Evolutionary conservation across 1,140 invertebrate genomes (phyloP), one percentile per base, ranked within the genome.

Genomic region (Teleogryllus occipitalis): DNA sequence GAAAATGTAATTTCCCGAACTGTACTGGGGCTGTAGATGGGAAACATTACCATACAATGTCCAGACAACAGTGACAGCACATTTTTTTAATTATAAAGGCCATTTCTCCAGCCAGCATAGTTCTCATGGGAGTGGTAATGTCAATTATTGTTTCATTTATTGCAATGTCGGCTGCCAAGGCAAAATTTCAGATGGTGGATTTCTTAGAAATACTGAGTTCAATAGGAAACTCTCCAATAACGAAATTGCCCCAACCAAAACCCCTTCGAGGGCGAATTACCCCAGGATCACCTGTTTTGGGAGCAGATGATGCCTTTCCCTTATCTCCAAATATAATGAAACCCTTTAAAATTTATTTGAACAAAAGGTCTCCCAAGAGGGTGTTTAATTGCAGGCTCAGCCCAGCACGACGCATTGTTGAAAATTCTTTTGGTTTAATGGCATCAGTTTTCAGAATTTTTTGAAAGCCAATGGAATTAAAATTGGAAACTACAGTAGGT

Each of bases 401-500:
- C 12, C 12, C 15, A 75, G 8, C 27, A 8, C 27, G 75, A 10
- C 15, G 21, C 15, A 46, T 75, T 14, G 21, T 75, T 6, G 75
- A 75, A 75, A 75, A 75, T 75, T 27, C 2, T 8, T 75, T 75
- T 75, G 75, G 75, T 10, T 18, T 39, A 15, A 7, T 46, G 10
- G 10, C 8, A 8, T 22, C 75, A 14, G 75, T 75, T 22, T 46
- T 75, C 7, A 46, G n/a, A n/a, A n/a, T n/a, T n/a, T n/a, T n/a
- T n/a, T n/a, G 75, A 46, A 75, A 75, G n/a, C 75, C 75, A 75
- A 75, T 75, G 8, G 7, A 18, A 39, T n/a, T n/a, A n/a, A n/a
- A n/a, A n/a, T n/a, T n/a, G n/a, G n/a, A n/a, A n/a, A n/a, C n/a
- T n/a, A n/a, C n/a, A n/a, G n/a, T n/a, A n/a, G n/a, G n/a, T n/a